Conservation (phyloP, 2,113 vertebrate species). For the Apodemus sylvaticus region DNA sequence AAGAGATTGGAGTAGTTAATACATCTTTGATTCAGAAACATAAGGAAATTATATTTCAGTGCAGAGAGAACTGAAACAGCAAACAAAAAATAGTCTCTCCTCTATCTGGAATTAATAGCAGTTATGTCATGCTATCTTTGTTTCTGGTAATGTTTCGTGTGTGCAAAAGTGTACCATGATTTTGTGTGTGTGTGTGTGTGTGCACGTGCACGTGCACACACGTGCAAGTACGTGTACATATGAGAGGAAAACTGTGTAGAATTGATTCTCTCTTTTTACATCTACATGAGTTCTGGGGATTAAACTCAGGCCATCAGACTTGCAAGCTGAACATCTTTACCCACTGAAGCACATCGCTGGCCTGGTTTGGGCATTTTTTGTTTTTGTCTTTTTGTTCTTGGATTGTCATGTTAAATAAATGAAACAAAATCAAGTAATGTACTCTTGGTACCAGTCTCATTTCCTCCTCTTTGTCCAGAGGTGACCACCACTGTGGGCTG, state of each 20-base stretch:
- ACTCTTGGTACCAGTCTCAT: neutral
- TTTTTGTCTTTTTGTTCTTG: neutral
- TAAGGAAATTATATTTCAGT: neutral
- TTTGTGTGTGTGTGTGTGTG: too few species aligned
- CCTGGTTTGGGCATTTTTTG: neutral
- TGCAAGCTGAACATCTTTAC: neutral
- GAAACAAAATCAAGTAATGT: neutral
- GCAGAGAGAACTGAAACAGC: neutral
- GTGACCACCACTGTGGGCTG: neutral
- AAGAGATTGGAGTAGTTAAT: neutral
- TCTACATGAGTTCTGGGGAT: neutral
- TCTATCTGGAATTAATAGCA: neutral
- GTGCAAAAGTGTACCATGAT: neutral
- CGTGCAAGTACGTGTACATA: too few species aligned
- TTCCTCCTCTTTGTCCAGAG: neutral
- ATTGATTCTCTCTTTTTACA: neutral
- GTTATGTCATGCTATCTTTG: neutral
- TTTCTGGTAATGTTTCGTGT: neutral
- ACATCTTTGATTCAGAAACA: neutral
- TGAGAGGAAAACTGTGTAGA: neutral
- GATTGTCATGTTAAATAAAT: constrained; percentile 16
- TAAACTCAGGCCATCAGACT: neutral
- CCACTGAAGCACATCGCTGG: neutral
- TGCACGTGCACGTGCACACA: too few species aligned
- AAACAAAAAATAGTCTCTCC: neutral